Conservation (phyloP, 1,140 invertebrate genomes). For the Drosophila nebulosa region DNA sequence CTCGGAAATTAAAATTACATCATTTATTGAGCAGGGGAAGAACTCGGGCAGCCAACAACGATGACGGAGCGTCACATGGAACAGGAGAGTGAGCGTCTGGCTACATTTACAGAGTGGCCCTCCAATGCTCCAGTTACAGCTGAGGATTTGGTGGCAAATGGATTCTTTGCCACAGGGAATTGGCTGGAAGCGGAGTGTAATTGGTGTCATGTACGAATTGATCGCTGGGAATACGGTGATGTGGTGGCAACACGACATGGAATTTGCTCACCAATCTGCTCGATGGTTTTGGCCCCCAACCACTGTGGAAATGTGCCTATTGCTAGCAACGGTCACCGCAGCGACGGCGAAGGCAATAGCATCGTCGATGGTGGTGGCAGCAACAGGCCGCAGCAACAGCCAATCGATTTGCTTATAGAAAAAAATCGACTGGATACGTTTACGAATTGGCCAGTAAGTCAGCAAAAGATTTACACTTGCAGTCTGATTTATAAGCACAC, state of each 20-base stretch:
- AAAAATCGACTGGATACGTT: constrained; percentile 83
- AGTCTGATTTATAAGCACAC: background rate
- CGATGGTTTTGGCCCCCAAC: constrained; percentile 84
- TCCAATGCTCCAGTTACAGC: constrained; percentile 83
- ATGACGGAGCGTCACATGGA: constrained; percentile 60
- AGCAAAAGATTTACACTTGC: background rate
- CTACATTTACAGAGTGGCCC: constrained; percentile 89
- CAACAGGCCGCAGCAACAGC: background rate
- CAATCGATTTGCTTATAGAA: constrained; percentile 59
- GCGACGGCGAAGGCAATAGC: constrained; percentile 52
- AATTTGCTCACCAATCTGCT: constrained; percentile 85
- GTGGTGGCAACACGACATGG: constrained; percentile 79
- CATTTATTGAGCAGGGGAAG: constrained; percentile 18
- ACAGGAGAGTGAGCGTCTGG: constrained; percentile 85
- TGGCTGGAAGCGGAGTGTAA: constrained; percentile 88
- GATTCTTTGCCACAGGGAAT: constrained; percentile 89
- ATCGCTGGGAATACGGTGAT: constrained; percentile 89
- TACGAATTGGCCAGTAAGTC: constrained; percentile 85
- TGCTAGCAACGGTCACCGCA: constrained; percentile 11
- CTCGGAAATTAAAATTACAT: constrained; percentile 22
- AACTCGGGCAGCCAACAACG: background rate
- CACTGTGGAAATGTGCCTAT: constrained; percentile 85
- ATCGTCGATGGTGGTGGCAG: constrained; percentile 35
- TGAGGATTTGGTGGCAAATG: constrained; percentile 87
- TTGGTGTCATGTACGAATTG: constrained; percentile 86